Evolutionary conservation across 2,797 vertebrate genomes (phyloP).

Genomic region (Oreortyx pictus): DNA sequence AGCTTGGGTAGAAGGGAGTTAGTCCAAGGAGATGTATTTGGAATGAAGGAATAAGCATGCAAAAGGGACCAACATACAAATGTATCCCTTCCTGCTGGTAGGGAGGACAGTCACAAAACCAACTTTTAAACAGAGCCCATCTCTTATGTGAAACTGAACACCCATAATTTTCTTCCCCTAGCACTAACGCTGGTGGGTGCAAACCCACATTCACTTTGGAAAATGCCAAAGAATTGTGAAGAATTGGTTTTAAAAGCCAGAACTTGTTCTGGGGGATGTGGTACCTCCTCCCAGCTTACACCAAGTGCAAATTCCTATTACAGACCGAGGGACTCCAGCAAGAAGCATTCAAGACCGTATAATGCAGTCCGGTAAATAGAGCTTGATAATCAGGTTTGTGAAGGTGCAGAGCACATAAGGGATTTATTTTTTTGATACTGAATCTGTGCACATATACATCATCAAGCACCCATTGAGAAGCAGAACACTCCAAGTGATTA

Average conservation of each 20-base stretch:
- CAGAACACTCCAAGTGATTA: constrained; percentile 92
- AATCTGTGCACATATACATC: constrained; percentile 77
- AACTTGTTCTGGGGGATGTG: constrained; percentile 17
- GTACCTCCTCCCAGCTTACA: not conserved
- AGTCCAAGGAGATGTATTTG: too few species aligned
- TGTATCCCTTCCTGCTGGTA: not conserved
- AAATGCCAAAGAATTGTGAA: constrained; percentile 27
- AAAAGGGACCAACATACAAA: not conserved
- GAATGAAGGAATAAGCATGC: not conserved
- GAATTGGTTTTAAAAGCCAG: constrained; percentile 37
- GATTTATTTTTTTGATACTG: constrained; percentile 73
- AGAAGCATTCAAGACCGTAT: constrained; percentile 46
- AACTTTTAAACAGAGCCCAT: not conserved
- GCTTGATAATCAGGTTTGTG: constrained; percentile 55
- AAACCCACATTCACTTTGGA: constrained; percentile 40
- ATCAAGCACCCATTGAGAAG: constrained; percentile 83
- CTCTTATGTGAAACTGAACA: not conserved
- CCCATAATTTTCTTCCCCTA: not conserved
- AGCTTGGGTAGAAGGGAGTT: not conserved
- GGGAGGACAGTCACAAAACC: not conserved
- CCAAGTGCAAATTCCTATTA: not conserved
- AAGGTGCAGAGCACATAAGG: constrained; percentile 65
- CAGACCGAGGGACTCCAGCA: not conserved
- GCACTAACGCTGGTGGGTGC: not conserved
- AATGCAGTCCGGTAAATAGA: constrained; percentile 41